Evolutionary conservation across 92 coral and sea anemone genomes (phyloP).

Genomic region (Umimayanthus chanpuru): DNA sequence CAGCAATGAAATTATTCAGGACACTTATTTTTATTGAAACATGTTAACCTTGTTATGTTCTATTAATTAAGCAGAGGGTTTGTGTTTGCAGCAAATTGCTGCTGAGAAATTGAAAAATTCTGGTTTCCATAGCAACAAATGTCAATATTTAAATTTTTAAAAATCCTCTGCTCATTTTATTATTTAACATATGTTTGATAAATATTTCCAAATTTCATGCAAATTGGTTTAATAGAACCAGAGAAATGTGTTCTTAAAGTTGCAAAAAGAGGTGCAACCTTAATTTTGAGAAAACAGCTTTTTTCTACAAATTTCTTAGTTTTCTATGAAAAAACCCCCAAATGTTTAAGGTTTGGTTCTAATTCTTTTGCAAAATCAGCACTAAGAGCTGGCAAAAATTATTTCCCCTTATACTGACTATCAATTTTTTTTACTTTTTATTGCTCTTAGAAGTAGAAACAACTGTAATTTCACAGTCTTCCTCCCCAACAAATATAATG

Average conservation of each 20-base stretch:
- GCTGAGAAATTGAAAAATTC: not conserved
- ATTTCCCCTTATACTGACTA: too few relatives aligned
- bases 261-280: not conserved
- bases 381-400: too few relatives aligned
- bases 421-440: too few relatives aligned
- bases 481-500: too few relatives aligned
- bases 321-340: not conserved
- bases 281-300: not conserved
- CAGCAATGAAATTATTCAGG: too few relatives aligned
- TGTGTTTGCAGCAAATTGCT: not conserved
- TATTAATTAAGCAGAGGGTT: not conserved
- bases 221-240: not conserved
- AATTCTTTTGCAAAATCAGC: too few relatives aligned
- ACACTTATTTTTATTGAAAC: not conserved
- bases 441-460: too few relatives aligned
- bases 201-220: not conserved
- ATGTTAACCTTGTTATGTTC: not conserved
- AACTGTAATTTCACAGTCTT: too few relatives aligned
- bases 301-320: not conserved
- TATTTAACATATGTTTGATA: not conserved
- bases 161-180: not conserved
- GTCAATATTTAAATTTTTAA: not conserved
- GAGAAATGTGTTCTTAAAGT: conserved; percentile 1
- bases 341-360: too few relatives aligned
- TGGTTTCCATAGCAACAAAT: not conserved